Evolutionary conservation across 2,113 vertebrate species (phyloP), one percentile per base, ranked within the genome.

Genomic region (Sinosuthora webbiana): DNA sequence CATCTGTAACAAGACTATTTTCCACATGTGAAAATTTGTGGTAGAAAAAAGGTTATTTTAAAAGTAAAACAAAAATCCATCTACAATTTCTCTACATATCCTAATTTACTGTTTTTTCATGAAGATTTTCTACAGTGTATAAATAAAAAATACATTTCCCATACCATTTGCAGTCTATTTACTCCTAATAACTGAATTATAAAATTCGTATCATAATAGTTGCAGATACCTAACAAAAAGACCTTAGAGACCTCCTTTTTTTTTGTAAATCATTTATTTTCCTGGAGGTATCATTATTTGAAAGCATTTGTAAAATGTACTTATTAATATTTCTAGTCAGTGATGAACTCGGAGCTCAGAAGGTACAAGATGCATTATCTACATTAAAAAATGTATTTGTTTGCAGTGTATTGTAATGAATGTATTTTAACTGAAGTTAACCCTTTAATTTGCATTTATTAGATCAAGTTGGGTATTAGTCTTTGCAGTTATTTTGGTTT

Each of bases 221-320:
- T 96, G 60, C 10, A 4, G 64, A 85, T 69, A 86, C 4, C 17
- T 22, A 50, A 68, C 14, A 65, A 90, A 92, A 6, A 80, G 13
- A 74, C 39, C 52, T 88, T 75, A 44, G 49, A 80, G 64, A 90
- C 63, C 13, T 88, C 62, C 4, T 59, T 35, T 33, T 87, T 39
- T 82, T 95, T 77, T 83, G 15, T 35, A 86, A 67, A 77, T 83
- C 16, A 74, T 91, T 67, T 83, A 44, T 71, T 90, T 42, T 81
- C 79, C 90, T 90, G 64, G 86, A 94, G 75, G 39, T 90, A 94
- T 77, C 27, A 47, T 83, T 88, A 88, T 81, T 63, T 83, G 49
- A 86, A 92, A 95, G n/a, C 28, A 69, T 67, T 83, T 92, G 52
- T 69, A 75, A 95, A 93, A 78, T 3, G 25, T 33, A 33, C 19